Evolutionary conservation across 2,113 vertebrate species (phyloP).

Genomic region (Scatophagus argus): DNA sequence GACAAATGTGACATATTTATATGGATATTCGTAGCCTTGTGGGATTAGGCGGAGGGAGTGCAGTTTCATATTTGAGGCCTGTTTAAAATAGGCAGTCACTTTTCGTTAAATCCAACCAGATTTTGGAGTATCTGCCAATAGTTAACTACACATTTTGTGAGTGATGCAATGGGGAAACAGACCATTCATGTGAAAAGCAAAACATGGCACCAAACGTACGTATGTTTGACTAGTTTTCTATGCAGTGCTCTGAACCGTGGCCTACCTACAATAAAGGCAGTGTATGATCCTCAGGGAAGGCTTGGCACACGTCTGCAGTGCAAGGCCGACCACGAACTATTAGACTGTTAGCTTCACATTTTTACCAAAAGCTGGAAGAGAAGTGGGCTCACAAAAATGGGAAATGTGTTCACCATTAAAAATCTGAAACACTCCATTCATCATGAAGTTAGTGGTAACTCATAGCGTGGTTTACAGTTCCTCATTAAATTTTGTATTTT

Average conservation of each 20-base stretch:
- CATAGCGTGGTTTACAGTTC: conserved; percentile 42
- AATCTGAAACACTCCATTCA: conserved; percentile 59
- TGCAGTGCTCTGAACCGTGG: conserved; percentile 10
- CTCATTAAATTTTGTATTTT: conserved; percentile 53
- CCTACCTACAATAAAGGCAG: conserved; percentile 45
- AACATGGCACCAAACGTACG: conserved; percentile 45
- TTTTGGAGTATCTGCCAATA: conserved; percentile 70
- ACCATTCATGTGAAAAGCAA: conserved; percentile 29
- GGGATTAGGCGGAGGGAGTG: conserved; percentile 66
- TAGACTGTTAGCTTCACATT: conserved; percentile 48
- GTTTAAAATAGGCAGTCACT: conserved; percentile 75
- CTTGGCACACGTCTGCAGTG: conserved; percentile 48
- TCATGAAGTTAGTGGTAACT: conserved; percentile 24
- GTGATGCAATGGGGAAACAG: conserved; percentile 53
- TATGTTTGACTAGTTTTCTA: conserved; percentile 37
- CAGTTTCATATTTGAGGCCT: conserved; percentile 63
- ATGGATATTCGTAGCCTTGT: conserved; percentile 66
- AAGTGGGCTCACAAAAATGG: conserved; percentile 15
- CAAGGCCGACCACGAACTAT: conserved; percentile 44
- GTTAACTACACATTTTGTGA: conserved; percentile 55
- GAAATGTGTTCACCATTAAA: conserved; percentile 60
- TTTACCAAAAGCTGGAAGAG: conserved; percentile 69
- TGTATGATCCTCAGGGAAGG: conserved; percentile 15
- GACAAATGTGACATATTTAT: conserved; percentile 80
- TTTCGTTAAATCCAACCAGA: conserved; percentile 76